phyloP scores from a whole-genome alignment of 2,797 vertebrate species.

The Muscicapa striata region DNA sequence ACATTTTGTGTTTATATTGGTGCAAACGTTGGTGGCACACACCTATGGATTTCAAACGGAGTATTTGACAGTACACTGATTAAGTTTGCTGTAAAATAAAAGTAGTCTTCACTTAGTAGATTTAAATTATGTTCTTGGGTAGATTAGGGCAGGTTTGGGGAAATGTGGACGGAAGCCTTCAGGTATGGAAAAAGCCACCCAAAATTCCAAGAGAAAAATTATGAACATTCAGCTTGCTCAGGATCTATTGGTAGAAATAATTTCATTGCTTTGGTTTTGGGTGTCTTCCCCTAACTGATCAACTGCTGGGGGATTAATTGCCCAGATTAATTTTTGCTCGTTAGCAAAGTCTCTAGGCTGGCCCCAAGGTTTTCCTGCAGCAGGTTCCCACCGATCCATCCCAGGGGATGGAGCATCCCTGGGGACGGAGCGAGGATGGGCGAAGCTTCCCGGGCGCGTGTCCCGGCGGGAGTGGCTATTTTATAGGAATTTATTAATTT shows the following conservation, averaged over 20 bases:
- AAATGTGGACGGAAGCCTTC: accelerated
- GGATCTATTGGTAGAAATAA: not conserved
- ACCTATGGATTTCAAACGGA: accelerated
- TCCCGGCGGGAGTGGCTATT: not conserved
- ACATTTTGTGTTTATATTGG: accelerated
- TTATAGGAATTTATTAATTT: accelerated
- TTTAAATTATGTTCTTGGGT: not conserved
- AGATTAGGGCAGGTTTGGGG: not conserved
- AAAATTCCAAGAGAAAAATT: not conserved
- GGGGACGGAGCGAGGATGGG: not conserved
- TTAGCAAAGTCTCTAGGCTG: not conserved
- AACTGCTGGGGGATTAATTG: not conserved
- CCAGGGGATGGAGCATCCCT: not conserved
- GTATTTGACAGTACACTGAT: accelerated
- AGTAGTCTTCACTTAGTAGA: accelerated
- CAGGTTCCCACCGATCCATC: not conserved
- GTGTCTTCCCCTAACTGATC: not conserved
- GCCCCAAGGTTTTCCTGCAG: not conserved
- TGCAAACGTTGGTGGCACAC: not conserved
- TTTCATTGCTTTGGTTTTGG: not conserved
- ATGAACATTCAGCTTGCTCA: accelerated
- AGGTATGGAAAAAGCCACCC: accelerated
- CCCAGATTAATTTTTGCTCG: not conserved
- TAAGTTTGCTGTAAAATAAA: not conserved
- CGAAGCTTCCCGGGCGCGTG: not conserved